Conservation (phyloP, 2,888 invertebrate genomes). For the Ariolimax columbianus region DNA sequence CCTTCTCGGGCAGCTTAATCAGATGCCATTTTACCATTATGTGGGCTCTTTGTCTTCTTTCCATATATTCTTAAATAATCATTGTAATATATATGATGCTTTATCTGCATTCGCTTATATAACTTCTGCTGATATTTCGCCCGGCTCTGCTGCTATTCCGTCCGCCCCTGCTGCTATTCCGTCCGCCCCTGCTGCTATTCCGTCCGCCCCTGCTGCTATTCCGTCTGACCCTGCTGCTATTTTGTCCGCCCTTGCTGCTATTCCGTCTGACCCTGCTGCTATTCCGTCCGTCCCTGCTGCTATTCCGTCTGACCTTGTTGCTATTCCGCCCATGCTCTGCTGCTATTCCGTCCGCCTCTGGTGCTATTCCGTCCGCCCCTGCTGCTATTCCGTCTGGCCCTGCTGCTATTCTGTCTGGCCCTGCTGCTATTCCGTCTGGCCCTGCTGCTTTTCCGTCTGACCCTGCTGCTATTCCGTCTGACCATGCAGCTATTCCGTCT, state of each 20-base stretch:
- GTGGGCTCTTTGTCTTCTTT: no score
- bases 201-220: neutral
- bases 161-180: neutral
- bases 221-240: neutral
- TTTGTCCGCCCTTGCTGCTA: neutral
- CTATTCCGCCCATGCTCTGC: no score
- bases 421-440: neutral
- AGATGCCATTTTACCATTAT: no score
- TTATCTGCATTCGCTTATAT: no score
- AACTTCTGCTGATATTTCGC: no score
- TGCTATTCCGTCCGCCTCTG: neutral
- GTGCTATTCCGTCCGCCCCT: neutral
- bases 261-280: no score
- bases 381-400: neutral
- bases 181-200: neutral
- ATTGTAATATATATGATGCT: no score
- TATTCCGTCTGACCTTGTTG: neutral
- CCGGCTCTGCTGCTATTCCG: no score
- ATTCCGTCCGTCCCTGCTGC: neutral
- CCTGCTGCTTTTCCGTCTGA: no score
- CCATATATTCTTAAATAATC: no score
- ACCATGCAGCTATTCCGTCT: neutral
- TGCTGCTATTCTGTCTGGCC: no score
- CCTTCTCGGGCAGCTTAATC: no score
- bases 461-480: neutral